Percentiles rank a stretch among this genome's conserved stretches.
phyloP scores from a whole-genome alignment of 2,888 invertebrate species.

The Antheraea yamamai region DNA sequence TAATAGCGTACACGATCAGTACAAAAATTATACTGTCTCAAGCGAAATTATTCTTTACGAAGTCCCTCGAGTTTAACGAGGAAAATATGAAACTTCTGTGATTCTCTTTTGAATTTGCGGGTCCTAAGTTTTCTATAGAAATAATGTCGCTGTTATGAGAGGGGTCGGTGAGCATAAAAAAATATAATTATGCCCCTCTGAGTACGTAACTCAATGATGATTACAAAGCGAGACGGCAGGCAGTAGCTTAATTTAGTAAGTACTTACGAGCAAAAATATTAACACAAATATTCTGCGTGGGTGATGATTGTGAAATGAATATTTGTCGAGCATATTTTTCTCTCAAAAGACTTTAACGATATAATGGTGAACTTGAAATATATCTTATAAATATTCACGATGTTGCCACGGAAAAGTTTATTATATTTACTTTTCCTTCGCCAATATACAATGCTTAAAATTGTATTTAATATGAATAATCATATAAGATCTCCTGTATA shows the following conservation, averaged over 20 bases:
- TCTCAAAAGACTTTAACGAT: not conserved
- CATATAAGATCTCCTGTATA: not conserved
- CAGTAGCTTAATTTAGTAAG: not conserved
- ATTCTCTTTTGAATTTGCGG: constrained; percentile 50
- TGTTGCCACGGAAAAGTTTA: not conserved
- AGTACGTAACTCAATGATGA: constrained; percentile 9
- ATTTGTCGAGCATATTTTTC: not conserved
- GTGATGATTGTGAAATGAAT: not conserved
- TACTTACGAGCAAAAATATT: constrained; percentile 9
- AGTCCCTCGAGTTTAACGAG: constrained; percentile 58
- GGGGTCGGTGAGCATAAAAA: constrained; percentile 14
- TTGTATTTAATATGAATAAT: not conserved
- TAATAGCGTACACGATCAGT: constrained; percentile 41
- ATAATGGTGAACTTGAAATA: not conserved
- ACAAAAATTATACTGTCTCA: constrained; percentile 40
- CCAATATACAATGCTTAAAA: not conserved
- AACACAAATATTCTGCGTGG: not conserved
- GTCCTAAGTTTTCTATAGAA: constrained; percentile 39
- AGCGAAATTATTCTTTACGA: constrained; percentile 52
- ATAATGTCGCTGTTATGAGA: constrained; percentile 27
- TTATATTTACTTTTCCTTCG: not conserved
- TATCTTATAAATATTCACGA: not conserved
- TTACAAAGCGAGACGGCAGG: constrained; percentile 9
- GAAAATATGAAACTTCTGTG: constrained; percentile 60
- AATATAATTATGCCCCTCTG: constrained; percentile 13